Evolutionary conservation across 2,113 vertebrate species (phyloP), one percentile per base, ranked within the genome.

Genomic region (Phaethon lepturus): DNA sequence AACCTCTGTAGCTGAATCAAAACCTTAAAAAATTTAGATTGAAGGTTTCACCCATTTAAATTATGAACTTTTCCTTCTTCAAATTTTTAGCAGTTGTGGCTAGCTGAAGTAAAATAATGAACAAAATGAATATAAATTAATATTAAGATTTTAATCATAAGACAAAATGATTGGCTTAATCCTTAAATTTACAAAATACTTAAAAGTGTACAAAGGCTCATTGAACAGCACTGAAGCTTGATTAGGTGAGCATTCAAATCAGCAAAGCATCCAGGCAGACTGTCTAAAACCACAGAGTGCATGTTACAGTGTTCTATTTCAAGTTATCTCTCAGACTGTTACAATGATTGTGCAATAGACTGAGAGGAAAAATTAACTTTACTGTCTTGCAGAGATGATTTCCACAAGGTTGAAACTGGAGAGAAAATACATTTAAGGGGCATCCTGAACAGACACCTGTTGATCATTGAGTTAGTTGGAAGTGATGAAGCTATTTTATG

Each of bases 391-490:
- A 78, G 64, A 93, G 31, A 75, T 42, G 17, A 84, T 81, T 93
- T 94, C 62, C 29, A 38, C 56, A 72, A 79, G 24, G 66, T 50
- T 94, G 44, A 94, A 76, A 86, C 2, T 82, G 29, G 62, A 87
- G 35, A 69, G 66, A 69, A 94, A 88, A 85, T 53, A 79, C 66
- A 79, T 89, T 93, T 89, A 85, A 93, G 28, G 26, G 24, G 10
- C 62, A 91, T 69, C 59, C 73, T 95, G 94, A 92, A 47, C 38
- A 80, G 86, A 60, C 26, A 44, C 3, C 75, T 64, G 60, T 64
- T 84, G 69, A 86, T 87, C 73, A 79, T 58, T 82, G 83, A 58
- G 33, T 75, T 95, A 96, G 95, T 72, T 82, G 69, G 73, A 87
- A 91, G 58, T 82, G 89, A 89, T 95, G 69, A 94, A 94, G n/a